Evolutionary conservation across 1,140 invertebrate genomes (phyloP), one percentile per base, ranked within the genome.

Genomic region (Drosophila quadrilineata): DNA sequence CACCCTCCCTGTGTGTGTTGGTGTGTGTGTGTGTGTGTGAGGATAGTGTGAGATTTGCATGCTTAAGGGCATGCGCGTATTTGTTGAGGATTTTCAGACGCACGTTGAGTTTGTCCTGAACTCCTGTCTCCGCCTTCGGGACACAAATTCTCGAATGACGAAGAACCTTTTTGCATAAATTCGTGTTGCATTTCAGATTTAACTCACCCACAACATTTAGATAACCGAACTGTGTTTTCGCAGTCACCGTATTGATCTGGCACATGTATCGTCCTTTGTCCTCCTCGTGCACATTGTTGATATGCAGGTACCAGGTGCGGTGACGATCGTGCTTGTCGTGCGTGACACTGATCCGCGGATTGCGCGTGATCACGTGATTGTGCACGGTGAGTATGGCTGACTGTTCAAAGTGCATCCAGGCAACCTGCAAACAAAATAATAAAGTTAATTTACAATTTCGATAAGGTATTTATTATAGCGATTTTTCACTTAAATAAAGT

Each of bases 221-320:
- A 89, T 96, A 97, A 57, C 96, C 97, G 68, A 96, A 96, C 88
- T 97, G 96, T 12, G 96, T 97, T 91, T 97, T 97, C 49, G 95
- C 96, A 21, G 96, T 96, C 65, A 96, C 96, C 0, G 97, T 98
- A 90, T 98, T 98, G 82, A 98, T 96, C 91, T 98, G 97, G 89
- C 97, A 98, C 95, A 98, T 97, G 91, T 98, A 98, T 19, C 95
- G 92, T 24, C 97, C 97, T 68, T 95, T 94, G 91, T 98, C 97
- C 79, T 95, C 95, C 90, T 97, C 94, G 64, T 97, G 94, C 21
- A 98, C 95, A 75, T 97, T 95, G 66, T 93, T 95, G 82, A 98
- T 97, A 91, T 97, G 96, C 75, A 98, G 92, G 90, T 95, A 96
- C 96, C 96, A 97, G 38, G 96, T 97, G 69, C 95, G 92, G 87